Conservation (phyloP, 2,888 invertebrate species). For the Cerastis leucographa region DNA sequence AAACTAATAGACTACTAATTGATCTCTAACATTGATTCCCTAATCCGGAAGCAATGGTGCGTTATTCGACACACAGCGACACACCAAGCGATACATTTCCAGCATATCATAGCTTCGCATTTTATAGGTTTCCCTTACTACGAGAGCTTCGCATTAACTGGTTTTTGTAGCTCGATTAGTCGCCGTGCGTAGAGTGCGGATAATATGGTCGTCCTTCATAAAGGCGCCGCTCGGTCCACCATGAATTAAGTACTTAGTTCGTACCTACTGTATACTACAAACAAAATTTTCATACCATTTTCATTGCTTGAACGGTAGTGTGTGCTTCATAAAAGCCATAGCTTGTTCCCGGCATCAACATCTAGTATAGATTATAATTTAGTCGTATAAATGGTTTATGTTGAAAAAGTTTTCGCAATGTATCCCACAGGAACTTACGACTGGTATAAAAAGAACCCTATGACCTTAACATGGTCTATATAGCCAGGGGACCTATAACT, state of each 20-base stretch:
- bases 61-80: neutral
- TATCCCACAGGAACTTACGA: neutral
- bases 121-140: too few relatives aligned
- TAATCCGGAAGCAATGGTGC: neutral
- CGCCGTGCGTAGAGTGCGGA: too few relatives aligned
- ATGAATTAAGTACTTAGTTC: constrained; percentile 6
- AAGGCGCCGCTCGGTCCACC: neutral
- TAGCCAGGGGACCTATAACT: neutral
- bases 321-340: constrained; percentile 15
- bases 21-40: neutral
- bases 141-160: too few relatives aligned
- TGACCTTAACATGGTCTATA: neutral
- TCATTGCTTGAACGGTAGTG: neutral
- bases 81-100: too few relatives aligned
- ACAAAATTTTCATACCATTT: constrained; percentile 28
- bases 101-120: too few relatives aligned
- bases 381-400: neutral
- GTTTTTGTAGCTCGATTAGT: too few relatives aligned
- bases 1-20: neutral
- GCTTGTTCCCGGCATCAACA: constrained; percentile 25
- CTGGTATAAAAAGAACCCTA: neutral
- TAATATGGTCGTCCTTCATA: neutral
- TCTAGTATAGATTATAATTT: constrained; percentile 19
- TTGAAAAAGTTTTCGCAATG: neutral
- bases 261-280: neutral